phyloP scores from a whole-genome alignment of 2,797 vertebrate species.

The Triplophysa bombifrons region DNA sequence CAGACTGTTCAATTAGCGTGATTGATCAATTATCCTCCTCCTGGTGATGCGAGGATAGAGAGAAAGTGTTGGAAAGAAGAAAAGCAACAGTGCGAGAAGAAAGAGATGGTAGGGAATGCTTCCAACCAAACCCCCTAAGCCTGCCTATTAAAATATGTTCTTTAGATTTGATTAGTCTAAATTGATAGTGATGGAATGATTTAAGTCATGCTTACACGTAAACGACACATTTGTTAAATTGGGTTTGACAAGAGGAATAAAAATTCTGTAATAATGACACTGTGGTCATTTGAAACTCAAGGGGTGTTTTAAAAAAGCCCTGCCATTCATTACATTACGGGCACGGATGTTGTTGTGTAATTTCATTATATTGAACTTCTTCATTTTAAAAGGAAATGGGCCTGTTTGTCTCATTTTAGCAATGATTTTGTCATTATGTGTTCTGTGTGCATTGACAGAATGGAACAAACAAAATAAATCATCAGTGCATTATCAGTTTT shows the following conservation, averaged over 20 bases:
- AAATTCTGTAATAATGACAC: conserved; percentile 22
- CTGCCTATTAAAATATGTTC: conserved; percentile 51
- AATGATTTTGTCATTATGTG: not conserved
- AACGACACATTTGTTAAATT: conserved; percentile 41
- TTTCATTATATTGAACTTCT: not conserved
- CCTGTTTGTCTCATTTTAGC: conserved; percentile 6
- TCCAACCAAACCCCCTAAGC: conserved; percentile 41
- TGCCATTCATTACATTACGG: not conserved
- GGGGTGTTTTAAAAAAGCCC: not conserved
- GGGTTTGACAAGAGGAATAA: conserved; percentile 37
- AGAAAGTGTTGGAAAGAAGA: conserved; percentile 56
- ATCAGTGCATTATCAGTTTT: not conserved
- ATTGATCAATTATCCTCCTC: conserved; percentile 85
- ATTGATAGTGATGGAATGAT: conserved; percentile 52
- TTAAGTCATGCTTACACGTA: conserved; percentile 37
- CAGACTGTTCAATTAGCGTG: conserved; percentile 84
- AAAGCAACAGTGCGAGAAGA: conserved; percentile 43
- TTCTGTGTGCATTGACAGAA: not conserved
- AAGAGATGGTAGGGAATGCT: conserved; percentile 17
- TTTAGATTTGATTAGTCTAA: conserved; percentile 59
- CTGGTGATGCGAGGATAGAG: conserved; percentile 58
- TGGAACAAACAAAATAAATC: conserved; percentile 16
- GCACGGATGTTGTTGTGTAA: not conserved
- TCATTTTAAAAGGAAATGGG: conserved; percentile 8
- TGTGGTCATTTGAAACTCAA: conserved; percentile 19